Evolutionary conservation across 1,140 invertebrate species (phyloP), one percentile per base, ranked within the genome.

Genomic region (Bombus fervidus): DNA sequence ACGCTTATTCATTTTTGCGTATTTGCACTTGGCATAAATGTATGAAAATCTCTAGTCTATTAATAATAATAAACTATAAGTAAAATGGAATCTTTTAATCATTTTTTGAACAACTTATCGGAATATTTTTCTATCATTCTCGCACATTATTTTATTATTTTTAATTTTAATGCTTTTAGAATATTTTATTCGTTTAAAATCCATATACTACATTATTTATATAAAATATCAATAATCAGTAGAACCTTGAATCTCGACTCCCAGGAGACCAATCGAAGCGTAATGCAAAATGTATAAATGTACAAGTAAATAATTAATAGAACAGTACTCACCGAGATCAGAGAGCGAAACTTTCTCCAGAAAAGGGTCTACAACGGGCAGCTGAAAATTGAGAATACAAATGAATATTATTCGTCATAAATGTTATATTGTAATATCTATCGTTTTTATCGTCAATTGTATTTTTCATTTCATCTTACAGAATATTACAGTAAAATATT

Each of bases 301-400:
- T 57, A 53, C 47, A 22, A 53, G 6, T 53, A 69, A 57, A 31
- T 39, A 43, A 82, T 69, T 41, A 6, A 34, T 6, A 31, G 22
- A 73, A 84, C 41, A 59, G 31, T 80, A 97, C 97, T 97, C 95
- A 98, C 98, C 97, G 92, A 98, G 96, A 96, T 98, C 98, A 41
- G 97, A 97, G 75, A 98, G 96, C 91, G 96, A 98, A 89, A 98
- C 97, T 96, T 98, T 98, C 94, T 98, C 98, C 94, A 98, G 94
- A 95, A 98, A 98, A 39, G 98, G 98, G 95, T 98, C 98, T 34
- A 97, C 98, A 15, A 98, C 97, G 68, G 98, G 98, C 92, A 98
- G 96, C 98, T 98, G 96, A 71, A 98, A 86, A 86, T 66, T 76
- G 78, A 90, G 85, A 71, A 84, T 39, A 85, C 8, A 87, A 82